Base-by-base conservation (phyloP, 2,797 vertebrate species). In the Neoniphon sammara region DNA sequence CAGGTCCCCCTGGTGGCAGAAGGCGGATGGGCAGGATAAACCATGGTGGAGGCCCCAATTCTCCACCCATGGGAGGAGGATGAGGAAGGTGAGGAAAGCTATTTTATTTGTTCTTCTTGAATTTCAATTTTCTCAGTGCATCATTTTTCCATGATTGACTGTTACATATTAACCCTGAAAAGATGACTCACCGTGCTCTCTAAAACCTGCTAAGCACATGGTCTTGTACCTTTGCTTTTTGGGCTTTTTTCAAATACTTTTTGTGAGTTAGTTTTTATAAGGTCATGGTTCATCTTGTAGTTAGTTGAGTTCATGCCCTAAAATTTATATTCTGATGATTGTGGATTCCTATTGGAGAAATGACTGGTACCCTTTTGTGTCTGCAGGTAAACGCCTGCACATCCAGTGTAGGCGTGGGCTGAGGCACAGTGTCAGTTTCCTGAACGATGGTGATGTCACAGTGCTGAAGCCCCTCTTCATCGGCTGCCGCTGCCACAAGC, bases 61-160 rank as follows among this genome's bases (percentile, higher is more conserved):
- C 98, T 73, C 98, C 98, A 77, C 97, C 98, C 36, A 97, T 97
- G 97, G 96, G 95, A 58, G 96, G 97, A 86, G 97, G 97, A 96
- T 99, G 97, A 99, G 97, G 98, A 97, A 96, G 98, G 97, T 98
- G 42, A 86, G 82, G 4, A 25, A 31, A 1, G 36, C 18, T 15
- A 47, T 47, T 21, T 21, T 12, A 18, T 4, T 18, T 47, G 5
- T n/a, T 49, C 1, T 8, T 54, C n/a, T 11, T 54, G 44, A 46
- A 4, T 46, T 47, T 18, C 17, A 6, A 17, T 5, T 6, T 7
- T 4, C 46, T n/a, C 46, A 47, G 46, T 56, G 11, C 4, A 3
- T 25, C 3, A 5, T 42, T 63, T n/a, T 42, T 10, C 10, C 12
- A 11, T 42, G 12, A 42, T n/a, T n/a, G n/a, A n/a, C n/a, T 27